Percentiles rank a stretch among this genome's conserved stretches.
Conservation (phyloP, 1,140 invertebrate genomes). For the Brachionus rotundiformis region DNA sequence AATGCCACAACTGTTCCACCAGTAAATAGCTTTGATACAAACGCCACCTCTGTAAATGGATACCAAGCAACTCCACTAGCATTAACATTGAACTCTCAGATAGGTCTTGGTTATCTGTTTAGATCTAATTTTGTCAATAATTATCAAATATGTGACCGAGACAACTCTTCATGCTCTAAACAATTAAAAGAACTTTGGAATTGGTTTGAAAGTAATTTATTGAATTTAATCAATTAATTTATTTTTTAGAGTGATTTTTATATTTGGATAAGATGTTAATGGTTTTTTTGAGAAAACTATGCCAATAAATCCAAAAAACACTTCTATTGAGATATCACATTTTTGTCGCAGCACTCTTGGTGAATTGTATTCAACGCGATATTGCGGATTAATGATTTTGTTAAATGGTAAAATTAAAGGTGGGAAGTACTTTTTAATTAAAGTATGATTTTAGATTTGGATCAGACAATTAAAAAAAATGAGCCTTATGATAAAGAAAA, state of each 20-base stretch:
- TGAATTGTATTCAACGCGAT: slow-evolving; percentile 9
- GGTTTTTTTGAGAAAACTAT: slow-evolving; percentile 44
- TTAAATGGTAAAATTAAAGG: slow-evolving; percentile 27
- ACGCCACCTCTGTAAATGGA: not conserved
- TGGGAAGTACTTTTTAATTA: too few relatives aligned
- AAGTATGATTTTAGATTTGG: slow-evolving; percentile 35
- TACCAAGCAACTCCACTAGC: slow-evolving; percentile 32
- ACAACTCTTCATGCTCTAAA: not conserved
- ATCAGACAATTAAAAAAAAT: slow-evolving; percentile 12
- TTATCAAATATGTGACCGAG: slow-evolving; percentile 21
- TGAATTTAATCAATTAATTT: not conserved
- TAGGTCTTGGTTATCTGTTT: not conserved
- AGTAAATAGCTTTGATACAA: not conserved
- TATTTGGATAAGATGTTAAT: slow-evolving; percentile 40
- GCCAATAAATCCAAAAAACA: slow-evolving; percentile 19
- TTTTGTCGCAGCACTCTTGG: not conserved
- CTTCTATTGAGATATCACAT: not conserved
- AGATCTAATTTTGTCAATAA: slow-evolving; percentile 22
- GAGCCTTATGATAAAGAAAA: not conserved
- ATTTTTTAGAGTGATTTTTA: too few relatives aligned
- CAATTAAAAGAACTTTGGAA: slow-evolving; percentile 5
- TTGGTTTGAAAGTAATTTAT: slow-evolving; percentile 30
- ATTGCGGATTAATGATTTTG: not conserved
- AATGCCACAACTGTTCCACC: not conserved
- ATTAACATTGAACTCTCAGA: not conserved